Evolutionary conservation across 2,888 invertebrate species (phyloP).

Genomic region (Apodemia hepburni): DNA sequence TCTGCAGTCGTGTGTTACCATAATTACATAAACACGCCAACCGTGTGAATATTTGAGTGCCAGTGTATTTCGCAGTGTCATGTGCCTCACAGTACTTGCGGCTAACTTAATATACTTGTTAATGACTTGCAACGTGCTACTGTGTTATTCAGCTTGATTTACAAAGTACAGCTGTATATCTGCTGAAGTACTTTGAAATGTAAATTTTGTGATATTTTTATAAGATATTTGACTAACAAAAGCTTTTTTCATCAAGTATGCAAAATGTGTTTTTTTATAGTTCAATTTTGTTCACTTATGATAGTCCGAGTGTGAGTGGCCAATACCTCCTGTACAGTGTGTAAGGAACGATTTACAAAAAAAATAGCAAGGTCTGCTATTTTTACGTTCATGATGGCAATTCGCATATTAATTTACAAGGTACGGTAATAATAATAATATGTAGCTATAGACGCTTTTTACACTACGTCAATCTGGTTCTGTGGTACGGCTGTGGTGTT

Average conservation of each 20-base stretch:
- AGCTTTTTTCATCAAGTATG: background rate
- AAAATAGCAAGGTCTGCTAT: too few relatives aligned
- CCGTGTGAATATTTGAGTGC: constrained; percentile 37
- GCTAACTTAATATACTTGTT: constrained; percentile 28
- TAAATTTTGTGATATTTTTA: background rate
- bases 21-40: constrained; percentile 29
- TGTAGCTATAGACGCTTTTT: too few relatives aligned
- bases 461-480: too few relatives aligned
- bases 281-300: too few relatives aligned
- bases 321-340: too few relatives aligned
- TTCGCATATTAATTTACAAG: too few relatives aligned
- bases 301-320: too few relatives aligned
- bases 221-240: background rate
- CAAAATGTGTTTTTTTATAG: background rate
- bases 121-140: constrained; percentile 28
- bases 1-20: background rate
- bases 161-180: background rate
- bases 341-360: too few relatives aligned
- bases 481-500: too few relatives aligned
- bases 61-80: constrained; percentile 37
- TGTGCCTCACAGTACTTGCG: constrained; percentile 31
- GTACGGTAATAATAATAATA: too few relatives aligned
- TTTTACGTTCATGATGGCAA: too few relatives aligned
- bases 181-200: background rate
- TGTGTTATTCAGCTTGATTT: constrained; percentile 14